Conservation (phyloP, 2,797 vertebrate species). For the Lacerta agilis region DNA sequence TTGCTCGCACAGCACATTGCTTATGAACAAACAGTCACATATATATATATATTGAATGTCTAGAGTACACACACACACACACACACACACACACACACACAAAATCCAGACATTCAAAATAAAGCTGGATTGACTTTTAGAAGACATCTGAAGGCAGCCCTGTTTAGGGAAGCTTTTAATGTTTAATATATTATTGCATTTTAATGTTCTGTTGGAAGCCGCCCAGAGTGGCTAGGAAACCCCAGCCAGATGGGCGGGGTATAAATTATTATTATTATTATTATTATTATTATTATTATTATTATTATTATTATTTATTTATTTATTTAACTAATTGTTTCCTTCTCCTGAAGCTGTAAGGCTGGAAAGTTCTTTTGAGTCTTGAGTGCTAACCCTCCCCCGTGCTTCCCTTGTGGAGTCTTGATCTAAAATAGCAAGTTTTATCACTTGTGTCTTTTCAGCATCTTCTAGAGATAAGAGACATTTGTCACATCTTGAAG, state of each 20-base stretch:
- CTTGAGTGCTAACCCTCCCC: conserved; percentile 35
- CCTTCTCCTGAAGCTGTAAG: not conserved
- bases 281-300: too few relatives aligned
- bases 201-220: too few relatives aligned
- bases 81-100: too few relatives aligned
- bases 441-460: conserved; percentile 61
- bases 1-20: not conserved
- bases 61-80: too few relatives aligned
- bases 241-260: too few relatives aligned
- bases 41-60: too few relatives aligned
- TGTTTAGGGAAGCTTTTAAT: too few relatives aligned
- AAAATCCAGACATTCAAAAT: not conserved
- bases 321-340: conserved; percentile 25
- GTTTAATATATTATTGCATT: too few relatives aligned
- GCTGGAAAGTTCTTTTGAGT: conserved; percentile 44
- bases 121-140: not conserved
- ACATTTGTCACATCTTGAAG: conserved; percentile 72
- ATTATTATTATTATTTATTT: too few relatives aligned
- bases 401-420: conserved; percentile 14
- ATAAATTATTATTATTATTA: too few relatives aligned
- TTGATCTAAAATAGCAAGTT: conserved; percentile 62
- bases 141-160: too few relatives aligned
- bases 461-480: conserved; percentile 70
- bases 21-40: not conserved
- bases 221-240: too few relatives aligned